Conservation (phyloP, 2,797 vertebrate genomes). For the Poecilia picta region DNA sequence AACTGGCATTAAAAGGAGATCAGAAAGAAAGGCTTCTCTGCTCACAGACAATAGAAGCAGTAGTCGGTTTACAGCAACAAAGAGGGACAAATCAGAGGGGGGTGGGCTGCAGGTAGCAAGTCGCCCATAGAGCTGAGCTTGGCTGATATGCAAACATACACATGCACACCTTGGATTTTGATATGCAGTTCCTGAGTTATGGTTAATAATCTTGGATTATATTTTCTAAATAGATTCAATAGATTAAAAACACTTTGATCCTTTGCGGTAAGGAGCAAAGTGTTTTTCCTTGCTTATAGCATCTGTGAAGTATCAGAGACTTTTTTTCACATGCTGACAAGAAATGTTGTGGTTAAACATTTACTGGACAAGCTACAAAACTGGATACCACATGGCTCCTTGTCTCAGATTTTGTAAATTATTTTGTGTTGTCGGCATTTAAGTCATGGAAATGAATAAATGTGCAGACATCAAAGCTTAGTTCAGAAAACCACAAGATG, state of each 20-base stretch:
- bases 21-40: slow-evolving; percentile 40
- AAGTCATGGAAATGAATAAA: background rate
- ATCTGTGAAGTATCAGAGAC: slow-evolving; percentile 1
- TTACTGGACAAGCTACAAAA: background rate
- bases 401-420: background rate
- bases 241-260: background rate
- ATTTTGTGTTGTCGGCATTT: slow-evolving; percentile 9
- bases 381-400: background rate
- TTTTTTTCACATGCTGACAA: slow-evolving; percentile 10
- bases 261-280: background rate
- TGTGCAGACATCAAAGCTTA: background rate
- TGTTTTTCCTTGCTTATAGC: background rate
- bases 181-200: background rate
- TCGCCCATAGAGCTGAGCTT: slow-evolving; percentile 5
- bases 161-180: background rate
- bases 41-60: slow-evolving; percentile 42
- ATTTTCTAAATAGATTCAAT: background rate
- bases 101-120: slow-evolving; percentile 24
- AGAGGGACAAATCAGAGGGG: slow-evolving; percentile 40
- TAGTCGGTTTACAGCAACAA: slow-evolving; percentile 55
- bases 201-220: background rate
- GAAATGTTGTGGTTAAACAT: slow-evolving; percentile 23
- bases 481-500: background rate
- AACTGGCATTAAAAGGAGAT: slow-evolving; percentile 38
- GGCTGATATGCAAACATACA: slow-evolving; percentile 10